Base-by-base conservation (phyloP, 1,140 invertebrate genomes). In the Hycleus cichorii region DNA sequence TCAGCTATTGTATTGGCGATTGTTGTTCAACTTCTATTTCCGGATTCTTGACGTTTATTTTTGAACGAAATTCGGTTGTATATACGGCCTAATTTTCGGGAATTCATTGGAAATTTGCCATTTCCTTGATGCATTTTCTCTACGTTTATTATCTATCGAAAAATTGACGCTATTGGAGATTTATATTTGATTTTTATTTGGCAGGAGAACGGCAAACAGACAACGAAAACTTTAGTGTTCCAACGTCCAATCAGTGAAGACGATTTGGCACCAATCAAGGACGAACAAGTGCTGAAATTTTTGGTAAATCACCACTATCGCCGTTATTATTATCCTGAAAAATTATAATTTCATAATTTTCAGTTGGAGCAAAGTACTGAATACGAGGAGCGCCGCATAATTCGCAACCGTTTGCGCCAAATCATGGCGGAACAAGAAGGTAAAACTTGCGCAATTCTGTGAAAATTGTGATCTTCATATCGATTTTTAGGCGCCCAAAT, bases 291-390 rank as follows among this genome's bases (percentile, higher is more conserved):
- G 27, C 77, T 89, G 52, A 78, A 79, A 70, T 77, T 84, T 77
- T 78, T 88, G 77, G 87, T 89, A 75, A 82, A 79, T 69, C 24
- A 52, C 27, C 45, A 45, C 4, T 1, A 42, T 42, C 4, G 2
- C 11, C 11, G 3, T 1, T 7, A 42, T 4, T 4, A 25, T 49
- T 49, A 38, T 4, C 2, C 4, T 47, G 25, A 5, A n/a, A n/a
- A 54, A 40, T 40, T 44, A 38, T 4, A 7, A 26, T 60, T 24
- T 6, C 11, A 9, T 56, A 42, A 32, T 38, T 80, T 80, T 18
- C 74, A 93, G 90, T 80, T 93, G 77, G 90, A 91, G 75, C 82
- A 84, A 74, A 87, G 88, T 71, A 85, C 83, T 63, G 88, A 89
- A 70, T 92, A 91, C 85, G 90, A 93, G 73, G 87, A 89, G 71